A percentile compares a stretch with the other conserved stretches of the same genome.
Conservation (phyloP, 2,113 vertebrate genomes). For the Bufo bufo region DNA sequence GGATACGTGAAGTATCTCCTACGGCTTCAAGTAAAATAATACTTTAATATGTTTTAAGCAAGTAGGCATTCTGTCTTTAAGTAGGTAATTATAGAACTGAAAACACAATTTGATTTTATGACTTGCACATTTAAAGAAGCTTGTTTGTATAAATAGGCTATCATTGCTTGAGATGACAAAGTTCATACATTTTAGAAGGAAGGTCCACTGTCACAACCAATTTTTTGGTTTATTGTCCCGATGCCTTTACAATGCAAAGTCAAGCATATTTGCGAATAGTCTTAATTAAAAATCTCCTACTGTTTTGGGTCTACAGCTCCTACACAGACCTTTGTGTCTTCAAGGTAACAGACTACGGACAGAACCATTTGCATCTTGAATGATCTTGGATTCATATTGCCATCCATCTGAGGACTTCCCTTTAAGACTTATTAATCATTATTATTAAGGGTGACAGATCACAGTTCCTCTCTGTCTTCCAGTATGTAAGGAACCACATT, state of each 20-base stretch:
- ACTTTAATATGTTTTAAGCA: background rate
- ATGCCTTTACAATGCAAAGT: background rate
- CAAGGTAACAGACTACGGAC: background rate
- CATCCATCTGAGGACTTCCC: too few species aligned
- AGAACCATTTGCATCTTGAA: background rate
- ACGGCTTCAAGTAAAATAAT: background rate
- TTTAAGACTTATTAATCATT: too few species aligned
- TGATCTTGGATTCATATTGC: background rate
- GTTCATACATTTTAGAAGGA: background rate
- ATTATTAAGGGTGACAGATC: too few species aligned
- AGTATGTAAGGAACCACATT: too few species aligned
- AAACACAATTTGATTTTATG: background rate
- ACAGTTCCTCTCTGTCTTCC: too few species aligned
- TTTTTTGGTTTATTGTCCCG: background rate
- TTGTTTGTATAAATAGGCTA: background rate
- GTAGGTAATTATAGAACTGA: background rate
- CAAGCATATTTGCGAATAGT: background rate
- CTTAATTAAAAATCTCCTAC: background rate
- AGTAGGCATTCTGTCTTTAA: background rate
- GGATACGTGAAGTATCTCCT: background rate
- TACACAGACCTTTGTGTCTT: background rate
- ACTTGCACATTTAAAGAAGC: background rate
- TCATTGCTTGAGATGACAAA: background rate
- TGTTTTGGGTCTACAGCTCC: background rate
- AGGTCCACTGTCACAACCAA: background rate